Conservation (phyloP, 2,888 invertebrate genomes). For the Hetaerina titia region DNA sequence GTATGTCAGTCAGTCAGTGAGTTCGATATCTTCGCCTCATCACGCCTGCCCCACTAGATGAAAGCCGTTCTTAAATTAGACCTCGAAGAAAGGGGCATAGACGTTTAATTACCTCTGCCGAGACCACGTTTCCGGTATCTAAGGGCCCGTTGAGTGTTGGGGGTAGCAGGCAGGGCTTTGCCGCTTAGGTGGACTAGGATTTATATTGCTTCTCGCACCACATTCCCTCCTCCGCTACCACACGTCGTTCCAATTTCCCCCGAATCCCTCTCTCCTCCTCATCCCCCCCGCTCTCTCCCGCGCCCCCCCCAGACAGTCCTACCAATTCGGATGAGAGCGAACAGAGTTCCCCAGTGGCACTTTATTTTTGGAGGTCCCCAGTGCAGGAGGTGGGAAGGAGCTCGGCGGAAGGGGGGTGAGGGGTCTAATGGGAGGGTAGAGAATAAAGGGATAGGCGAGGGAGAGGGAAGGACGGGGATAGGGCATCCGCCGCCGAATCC, state of each 20-base stretch:
- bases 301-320: neutral
- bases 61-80: too few relatives aligned
- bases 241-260: neutral
- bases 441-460: neutral
- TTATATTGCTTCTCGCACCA: neutral
- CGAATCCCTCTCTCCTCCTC: neutral
- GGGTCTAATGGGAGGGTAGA: neutral
- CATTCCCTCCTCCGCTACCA: neutral
- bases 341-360: neutral
- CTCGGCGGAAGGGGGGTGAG: neutral
- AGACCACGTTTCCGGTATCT: too few relatives aligned
- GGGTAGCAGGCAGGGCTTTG: too few relatives aligned
- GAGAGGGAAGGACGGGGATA: neutral
- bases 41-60: too few relatives aligned
- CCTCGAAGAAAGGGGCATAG: too few relatives aligned
- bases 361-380: constrained; percentile 12
- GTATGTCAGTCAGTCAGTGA: too few relatives aligned
- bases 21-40: too few relatives aligned
- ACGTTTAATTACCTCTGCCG: too few relatives aligned
- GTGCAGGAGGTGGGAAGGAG: neutral
- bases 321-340: neutral
- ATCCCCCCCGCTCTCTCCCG: too few relatives aligned
- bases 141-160: too few relatives aligned
- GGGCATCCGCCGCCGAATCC: too few relatives aligned
- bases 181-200: too few relatives aligned